Conservation (phyloP, 2,113 vertebrate species). For the Coregonus clupeaformis region DNA sequence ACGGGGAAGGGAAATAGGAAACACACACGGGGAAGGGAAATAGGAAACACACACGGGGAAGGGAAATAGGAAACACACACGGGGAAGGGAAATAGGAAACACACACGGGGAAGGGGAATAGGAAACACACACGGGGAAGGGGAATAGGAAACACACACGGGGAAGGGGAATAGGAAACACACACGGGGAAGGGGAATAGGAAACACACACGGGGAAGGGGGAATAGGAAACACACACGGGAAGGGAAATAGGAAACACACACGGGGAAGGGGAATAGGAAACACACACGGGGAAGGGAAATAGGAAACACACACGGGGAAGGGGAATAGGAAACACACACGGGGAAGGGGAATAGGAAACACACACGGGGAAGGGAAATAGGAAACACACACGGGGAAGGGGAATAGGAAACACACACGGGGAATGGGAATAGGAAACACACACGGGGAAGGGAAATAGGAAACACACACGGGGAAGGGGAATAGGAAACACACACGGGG, state of each 20-base stretch:
- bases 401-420: constrained; percentile 3
- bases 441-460: not conserved
- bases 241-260: constrained; percentile 7
- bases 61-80: constrained; percentile 4
- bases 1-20: not conserved
- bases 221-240: constrained; percentile 1
- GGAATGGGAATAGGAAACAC: constrained; percentile 3
- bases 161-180: constrained; percentile 3
- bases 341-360: constrained; percentile 3
- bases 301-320: not conserved
- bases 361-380: constrained; percentile 2
- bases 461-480: constrained; percentile 3
- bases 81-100: constrained; percentile 5
- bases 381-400: not conserved
- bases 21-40: constrained; percentile 5
- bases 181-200: not conserved
- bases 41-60: not conserved
- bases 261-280: not conserved
- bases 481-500: constrained; percentile 1
- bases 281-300: constrained; percentile 5
- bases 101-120: not conserved
- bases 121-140: not conserved
- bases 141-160: constrained; percentile 3
- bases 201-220: constrained; percentile 3
- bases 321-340: constrained; percentile 2